These are phyloP conservation scores for Galemys pyrenaicus DNA, from an alignment of 2,113 vertebrate genomes.

Conservation along the genomic window DNA sequence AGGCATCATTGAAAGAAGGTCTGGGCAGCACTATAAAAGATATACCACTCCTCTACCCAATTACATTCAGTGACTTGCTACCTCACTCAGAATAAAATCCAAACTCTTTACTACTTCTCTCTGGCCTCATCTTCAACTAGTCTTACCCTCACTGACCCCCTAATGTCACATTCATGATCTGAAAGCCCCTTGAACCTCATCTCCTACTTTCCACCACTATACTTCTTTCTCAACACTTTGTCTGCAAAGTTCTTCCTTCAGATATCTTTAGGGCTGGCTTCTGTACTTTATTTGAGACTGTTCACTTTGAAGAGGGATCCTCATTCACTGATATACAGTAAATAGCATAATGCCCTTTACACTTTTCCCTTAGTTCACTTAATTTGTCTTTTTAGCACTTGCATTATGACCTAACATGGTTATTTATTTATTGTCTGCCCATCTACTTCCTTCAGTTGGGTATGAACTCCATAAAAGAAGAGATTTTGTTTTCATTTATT, in stretches of 20 bases:
- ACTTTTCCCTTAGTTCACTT: neutral
- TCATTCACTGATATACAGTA: neutral
- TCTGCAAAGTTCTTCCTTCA: neutral
- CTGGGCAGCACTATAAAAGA: neutral
- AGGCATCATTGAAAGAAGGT: neutral
- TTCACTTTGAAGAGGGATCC: neutral
- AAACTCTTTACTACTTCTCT: neutral
- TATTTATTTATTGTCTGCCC: neutral
- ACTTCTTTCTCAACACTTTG: neutral
- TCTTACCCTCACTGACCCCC: neutral
- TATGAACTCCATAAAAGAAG: neutral
- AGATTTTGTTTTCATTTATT: neutral
- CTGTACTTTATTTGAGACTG: neutral
- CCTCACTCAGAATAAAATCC: neutral
- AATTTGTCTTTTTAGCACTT: conserved; percentile 17
- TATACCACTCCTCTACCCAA: neutral
- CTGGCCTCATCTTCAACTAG: neutral
- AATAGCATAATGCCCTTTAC: neutral
- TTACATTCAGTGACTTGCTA: neutral
- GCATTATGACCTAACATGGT: neutral
- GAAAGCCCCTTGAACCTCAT: neutral
- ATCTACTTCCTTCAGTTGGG: neutral
- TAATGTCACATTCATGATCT: neutral
- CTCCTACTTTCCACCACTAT: neutral
- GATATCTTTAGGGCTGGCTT: neutral